These are phyloP conservation scores for Prunella himalayana DNA, from an alignment of 2,113 vertebrate genomes.

Conservation along the genomic window DNA sequence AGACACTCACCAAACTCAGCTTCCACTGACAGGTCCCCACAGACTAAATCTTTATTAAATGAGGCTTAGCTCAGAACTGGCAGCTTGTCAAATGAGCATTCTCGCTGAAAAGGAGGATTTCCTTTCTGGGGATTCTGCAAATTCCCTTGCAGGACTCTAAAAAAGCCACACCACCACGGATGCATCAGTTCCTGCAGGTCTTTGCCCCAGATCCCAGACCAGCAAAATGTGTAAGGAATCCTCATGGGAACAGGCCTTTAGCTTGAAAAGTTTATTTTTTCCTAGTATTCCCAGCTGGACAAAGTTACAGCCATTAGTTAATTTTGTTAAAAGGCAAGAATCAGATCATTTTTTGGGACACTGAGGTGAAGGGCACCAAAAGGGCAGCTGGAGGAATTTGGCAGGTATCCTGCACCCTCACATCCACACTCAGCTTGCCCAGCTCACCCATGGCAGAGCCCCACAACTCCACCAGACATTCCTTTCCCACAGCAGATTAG, in stretches of 20 bases:
- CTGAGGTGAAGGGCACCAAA: neutral
- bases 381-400: neutral
- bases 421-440: neutral
- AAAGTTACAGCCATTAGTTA: neutral
- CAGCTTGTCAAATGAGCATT: constrained; percentile 64
- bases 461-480: neutral
- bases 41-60: constrained; percentile 71
- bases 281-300: neutral
- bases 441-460: neutral
- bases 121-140: constrained; percentile 45
- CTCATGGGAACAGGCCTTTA: neutral
- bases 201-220: neutral
- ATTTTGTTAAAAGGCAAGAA: neutral
- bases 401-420: neutral
- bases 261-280: neutral
- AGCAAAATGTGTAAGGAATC: neutral
- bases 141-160: constrained; percentile 38
- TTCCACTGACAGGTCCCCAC: constrained; percentile 59
- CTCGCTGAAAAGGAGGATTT: constrained; percentile 62
- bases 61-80: constrained; percentile 68
- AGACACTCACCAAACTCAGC: constrained; percentile 55
- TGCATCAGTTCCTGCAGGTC: neutral
- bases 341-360: neutral
- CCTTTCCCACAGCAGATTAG: neutral
- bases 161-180: neutral